A percentile compares a stretch with the other conserved stretches of the same genome.
phyloP scores from a whole-genome alignment of 2,113 vertebrate genomes.

The Condylura cristata region DNA sequence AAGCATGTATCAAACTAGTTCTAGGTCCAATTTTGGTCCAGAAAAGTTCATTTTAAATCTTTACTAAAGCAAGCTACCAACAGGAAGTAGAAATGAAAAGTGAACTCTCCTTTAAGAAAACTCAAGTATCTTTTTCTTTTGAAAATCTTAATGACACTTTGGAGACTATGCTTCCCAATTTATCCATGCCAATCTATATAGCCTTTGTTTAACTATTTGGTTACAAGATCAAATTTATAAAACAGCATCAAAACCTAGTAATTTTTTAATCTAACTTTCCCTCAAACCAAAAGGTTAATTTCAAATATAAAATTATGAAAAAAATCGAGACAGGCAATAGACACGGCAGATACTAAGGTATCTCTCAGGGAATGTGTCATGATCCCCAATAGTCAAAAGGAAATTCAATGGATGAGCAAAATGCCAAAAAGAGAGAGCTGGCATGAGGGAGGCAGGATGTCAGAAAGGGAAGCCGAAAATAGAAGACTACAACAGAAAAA shows the following conservation, averaged over 20 bases:
- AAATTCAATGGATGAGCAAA: neutral
- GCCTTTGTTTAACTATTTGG: neutral
- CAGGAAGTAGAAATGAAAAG: neutral
- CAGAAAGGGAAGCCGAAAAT: neutral
- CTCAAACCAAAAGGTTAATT: conserved; percentile 24
- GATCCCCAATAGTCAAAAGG: neutral
- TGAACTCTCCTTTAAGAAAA: neutral
- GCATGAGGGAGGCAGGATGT: neutral
- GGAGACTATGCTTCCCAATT: neutral
- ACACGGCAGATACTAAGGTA: neutral
- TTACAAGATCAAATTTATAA: conserved; percentile 45
- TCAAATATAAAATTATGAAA: conserved; percentile 29
- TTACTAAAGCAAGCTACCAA: neutral
- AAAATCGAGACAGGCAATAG: neutral
- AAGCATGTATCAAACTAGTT: neutral
- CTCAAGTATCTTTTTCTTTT: neutral
- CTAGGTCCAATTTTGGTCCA: conserved; percentile 4
- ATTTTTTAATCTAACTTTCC: neutral
- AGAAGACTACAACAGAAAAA: neutral
- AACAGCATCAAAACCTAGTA: neutral
- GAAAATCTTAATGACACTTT: neutral
- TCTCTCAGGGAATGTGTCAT: neutral
- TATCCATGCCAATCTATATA: neutral
- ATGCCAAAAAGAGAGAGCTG: neutral
- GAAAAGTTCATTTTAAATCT: conserved; percentile 6